Evolutionary conservation across 2,113 vertebrate genomes (phyloP), one percentile per base, ranked within the genome.

Genomic region (Gymnorhina tibicen): DNA sequence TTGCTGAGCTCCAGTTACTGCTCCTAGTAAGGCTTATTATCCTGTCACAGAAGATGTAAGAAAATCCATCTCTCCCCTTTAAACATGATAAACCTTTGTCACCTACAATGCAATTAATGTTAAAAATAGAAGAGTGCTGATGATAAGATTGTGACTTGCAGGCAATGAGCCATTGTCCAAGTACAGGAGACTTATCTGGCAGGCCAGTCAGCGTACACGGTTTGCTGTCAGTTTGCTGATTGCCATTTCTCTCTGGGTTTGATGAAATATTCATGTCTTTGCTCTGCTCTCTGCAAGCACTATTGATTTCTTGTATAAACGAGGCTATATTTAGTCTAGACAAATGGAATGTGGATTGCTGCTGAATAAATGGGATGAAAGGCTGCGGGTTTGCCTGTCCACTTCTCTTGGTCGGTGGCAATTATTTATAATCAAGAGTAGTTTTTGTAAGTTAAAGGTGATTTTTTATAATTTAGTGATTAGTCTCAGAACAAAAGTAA

Each of bases 241-340:
- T 98, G 98, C 98, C 89, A 68, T 97, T 98, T 95, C 92, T 98
- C 95, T 98, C 96, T 5, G 42, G 92, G 93, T 98, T 97, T 98
- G 98, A 98, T 98, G 97, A 98, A 99, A 98, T 98, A 98, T 98
- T 98, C 98, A 98, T 98, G 98, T 97, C 97, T 97, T 93, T 98
- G 97, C 98, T 98, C 97, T 98, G 97, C 97, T 98, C 97, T 97
- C 96, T 97, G 97, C 96, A 97, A 98, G 97, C 97, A 97, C 97
- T 98, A 98, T 98, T 98, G 98, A 98, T 98, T 99, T 99, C 98
- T 99, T 99, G 98, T 98, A 98, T 98, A 98, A 98, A 98, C 97
- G 98, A 16, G 50, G 97, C 98, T 99, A 99, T 99, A 99, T 99
- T 99, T 99, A 99, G 98, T 98, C 98, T 98, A 98, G 98, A 98